These are phyloP conservation scores for Mustelus asterias DNA, from an alignment of 2,113 vertebrate species.

Conservation along the genomic window DNA sequence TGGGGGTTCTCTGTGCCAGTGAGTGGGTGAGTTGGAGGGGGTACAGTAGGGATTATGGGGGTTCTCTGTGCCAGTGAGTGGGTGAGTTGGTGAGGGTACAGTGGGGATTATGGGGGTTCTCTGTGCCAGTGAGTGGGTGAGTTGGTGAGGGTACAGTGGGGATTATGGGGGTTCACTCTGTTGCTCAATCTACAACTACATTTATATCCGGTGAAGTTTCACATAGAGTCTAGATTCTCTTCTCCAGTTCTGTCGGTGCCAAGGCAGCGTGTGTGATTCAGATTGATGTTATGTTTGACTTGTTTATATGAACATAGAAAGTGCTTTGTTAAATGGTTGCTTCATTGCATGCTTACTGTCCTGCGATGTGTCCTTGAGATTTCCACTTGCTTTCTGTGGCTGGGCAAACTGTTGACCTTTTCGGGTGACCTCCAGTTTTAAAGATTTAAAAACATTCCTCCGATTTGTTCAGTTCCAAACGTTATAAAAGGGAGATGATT, in stretches of 20 bases:
- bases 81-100: no score
- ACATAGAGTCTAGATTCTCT: neutral
- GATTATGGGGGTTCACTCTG: neutral
- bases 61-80: no score
- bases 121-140: neutral
- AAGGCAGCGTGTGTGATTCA: neutral
- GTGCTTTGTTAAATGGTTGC: neutral
- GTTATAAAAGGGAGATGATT: neutral
- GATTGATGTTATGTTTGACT: neutral
- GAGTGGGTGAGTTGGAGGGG: no score
- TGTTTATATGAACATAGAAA: neutral
- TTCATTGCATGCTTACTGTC: neutral
- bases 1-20: no score
- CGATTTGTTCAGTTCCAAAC: neutral
- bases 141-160: no score
- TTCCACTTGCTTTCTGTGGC: neutral
- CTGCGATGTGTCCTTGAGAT: neutral
- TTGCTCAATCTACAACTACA: neutral
- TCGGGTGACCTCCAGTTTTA: neutral
- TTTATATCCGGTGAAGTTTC: neutral
- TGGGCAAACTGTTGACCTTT: neutral
- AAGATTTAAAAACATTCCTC: neutral
- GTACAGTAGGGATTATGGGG: no score
- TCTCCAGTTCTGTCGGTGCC: neutral
- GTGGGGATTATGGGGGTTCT: no score